Conservation (phyloP, 2,888 invertebrate species). For the Heliconius sara region DNA sequence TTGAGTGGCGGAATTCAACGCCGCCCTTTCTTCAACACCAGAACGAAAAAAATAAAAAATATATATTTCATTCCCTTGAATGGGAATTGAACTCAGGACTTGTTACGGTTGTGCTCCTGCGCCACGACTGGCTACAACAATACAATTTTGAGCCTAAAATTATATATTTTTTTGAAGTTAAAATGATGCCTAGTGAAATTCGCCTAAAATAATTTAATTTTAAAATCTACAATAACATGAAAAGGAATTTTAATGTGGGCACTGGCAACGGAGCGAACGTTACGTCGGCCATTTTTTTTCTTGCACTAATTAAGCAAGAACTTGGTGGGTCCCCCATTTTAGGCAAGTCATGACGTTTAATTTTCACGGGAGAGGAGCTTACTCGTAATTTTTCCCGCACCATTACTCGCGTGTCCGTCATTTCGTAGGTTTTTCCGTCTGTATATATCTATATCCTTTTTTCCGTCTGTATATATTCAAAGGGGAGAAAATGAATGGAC, state of each 20-base stretch:
- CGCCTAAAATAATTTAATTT: background rate
- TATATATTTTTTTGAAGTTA: background rate
- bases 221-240: background rate
- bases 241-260: conserved; percentile 20
- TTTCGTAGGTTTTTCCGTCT: conserved; percentile 69
- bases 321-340: conserved; percentile 42
- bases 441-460: no score
- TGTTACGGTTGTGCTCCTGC: no score
- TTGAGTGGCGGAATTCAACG: no score
- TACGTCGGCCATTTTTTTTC: conserved; percentile 24
- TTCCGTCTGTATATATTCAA: conserved; percentile 53
- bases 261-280: background rate
- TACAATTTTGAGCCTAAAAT: background rate
- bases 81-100: no score
- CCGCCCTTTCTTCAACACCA: no score
- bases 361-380: conserved; percentile 59
- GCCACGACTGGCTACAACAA: no score
- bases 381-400: conserved; percentile 65
- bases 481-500: conserved; percentile 70
- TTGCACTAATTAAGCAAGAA: conserved; percentile 47
- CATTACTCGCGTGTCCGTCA: conserved; percentile 78
- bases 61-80: no score
- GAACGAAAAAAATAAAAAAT: no score
- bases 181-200: background rate
- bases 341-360: conserved; percentile 54